A percentile compares a stretch with the other conserved stretches of the same genome.
Conservation (phyloP, 2,888 invertebrate genomes). For the Coecobrya sp. region DNA sequence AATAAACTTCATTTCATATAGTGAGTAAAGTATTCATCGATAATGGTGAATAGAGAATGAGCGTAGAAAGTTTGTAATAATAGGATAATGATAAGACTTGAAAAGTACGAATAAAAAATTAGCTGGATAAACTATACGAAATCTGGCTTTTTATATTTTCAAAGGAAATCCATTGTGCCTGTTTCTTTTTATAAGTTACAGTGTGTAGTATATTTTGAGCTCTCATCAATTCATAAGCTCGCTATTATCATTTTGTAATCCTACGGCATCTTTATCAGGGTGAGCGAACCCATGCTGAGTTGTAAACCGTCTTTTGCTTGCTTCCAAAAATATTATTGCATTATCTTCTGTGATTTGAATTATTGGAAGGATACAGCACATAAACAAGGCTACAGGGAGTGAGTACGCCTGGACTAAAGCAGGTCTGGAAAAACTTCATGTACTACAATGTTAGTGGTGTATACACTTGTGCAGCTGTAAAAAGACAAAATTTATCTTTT, state of each 20-base stretch:
- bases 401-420: not conserved
- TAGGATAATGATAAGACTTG: slow-evolving; percentile 53
- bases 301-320: slow-evolving; percentile 60
- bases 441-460: too few relatives aligned
- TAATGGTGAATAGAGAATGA: slow-evolving; percentile 14
- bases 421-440: too few relatives aligned
- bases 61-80: slow-evolving; percentile 20
- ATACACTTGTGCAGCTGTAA: too few relatives aligned
- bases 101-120: slow-evolving; percentile 13
- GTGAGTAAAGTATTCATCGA: not conserved
- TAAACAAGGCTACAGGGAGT: too few relatives aligned
- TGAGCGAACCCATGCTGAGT: slow-evolving; percentile 61
- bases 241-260: slow-evolving; percentile 31
- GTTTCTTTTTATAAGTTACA: not conserved
- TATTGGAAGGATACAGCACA: not conserved
- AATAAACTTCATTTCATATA: not conserved
- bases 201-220: not conserved
- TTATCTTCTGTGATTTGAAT: slow-evolving; percentile 43
- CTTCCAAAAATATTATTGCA: slow-evolving; percentile 72
- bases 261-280: slow-evolving; percentile 57
- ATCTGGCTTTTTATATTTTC: not conserved
- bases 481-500: too few relatives aligned
- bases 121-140: slow-evolving; percentile 10
- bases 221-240: not conserved
- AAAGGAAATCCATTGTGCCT: not conserved